phyloP scores from a whole-genome alignment of 2,888 invertebrate species.

The Aphodius granarius region DNA sequence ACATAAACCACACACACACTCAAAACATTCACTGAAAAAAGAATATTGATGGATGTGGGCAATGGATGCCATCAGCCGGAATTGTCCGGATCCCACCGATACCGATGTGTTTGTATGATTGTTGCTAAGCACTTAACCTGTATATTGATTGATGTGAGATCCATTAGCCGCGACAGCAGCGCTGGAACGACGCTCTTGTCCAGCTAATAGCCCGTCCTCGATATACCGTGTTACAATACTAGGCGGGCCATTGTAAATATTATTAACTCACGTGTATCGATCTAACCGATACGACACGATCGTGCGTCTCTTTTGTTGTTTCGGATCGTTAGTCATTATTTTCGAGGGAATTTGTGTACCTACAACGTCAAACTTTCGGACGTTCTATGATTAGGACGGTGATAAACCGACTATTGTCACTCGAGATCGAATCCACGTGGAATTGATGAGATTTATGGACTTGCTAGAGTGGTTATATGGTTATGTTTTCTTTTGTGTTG shows the following conservation, averaged over 20 bases:
- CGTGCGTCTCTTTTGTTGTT: background rate
- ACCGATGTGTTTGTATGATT: slow-evolving; percentile 37
- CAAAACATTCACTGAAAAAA: background rate
- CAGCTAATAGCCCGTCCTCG: slow-evolving; percentile 2
- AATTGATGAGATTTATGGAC: no score
- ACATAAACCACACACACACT: background rate
- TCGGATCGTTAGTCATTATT: background rate
- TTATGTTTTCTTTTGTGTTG: no score
- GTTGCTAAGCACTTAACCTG: slow-evolving; percentile 35
- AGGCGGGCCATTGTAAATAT: slow-evolving; percentile 14
- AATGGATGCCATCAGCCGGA: background rate
- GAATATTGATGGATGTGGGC: background rate
- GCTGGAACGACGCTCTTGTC: slow-evolving; percentile 8
- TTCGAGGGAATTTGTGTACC: background rate
- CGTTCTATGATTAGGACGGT: background rate
- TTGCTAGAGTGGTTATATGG: no score
- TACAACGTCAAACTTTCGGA: background rate
- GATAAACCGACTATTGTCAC: background rate
- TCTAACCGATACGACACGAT: background rate
- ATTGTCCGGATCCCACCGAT: background rate
- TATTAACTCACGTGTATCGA: background rate
- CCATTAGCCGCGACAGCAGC: slow-evolving; percentile 18
- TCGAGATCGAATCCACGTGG: background rate
- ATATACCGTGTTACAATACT: slow-evolving; percentile 6
- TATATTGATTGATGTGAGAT: slow-evolving; percentile 35